Conservation (phyloP, 2,797 vertebrate species). For the Rhabdomys pumilio region DNA sequence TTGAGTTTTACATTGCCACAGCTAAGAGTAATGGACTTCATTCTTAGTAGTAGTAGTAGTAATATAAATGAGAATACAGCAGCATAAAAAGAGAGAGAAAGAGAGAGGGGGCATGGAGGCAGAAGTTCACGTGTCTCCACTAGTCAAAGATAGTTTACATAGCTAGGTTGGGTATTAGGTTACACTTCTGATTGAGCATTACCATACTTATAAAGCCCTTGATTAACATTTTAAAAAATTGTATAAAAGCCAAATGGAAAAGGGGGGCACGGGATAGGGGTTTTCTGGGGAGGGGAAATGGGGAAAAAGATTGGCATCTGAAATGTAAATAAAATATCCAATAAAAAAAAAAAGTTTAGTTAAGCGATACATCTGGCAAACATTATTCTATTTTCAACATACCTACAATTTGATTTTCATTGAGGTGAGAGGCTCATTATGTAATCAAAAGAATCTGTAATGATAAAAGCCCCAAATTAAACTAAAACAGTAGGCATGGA, state of each 20-base stretch:
- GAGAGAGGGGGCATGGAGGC: too few species aligned
- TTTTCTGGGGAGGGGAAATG: too few species aligned
- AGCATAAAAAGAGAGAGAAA: background rate
- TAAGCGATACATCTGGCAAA: background rate
- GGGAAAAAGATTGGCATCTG: too few species aligned
- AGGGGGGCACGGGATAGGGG: too few species aligned
- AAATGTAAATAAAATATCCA: too few species aligned
- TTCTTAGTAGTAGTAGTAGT: background rate
- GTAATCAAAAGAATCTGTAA: background rate
- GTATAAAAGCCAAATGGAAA: too few species aligned
- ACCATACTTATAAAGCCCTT: too few species aligned
- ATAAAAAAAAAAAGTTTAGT: background rate
- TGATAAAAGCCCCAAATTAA: background rate
- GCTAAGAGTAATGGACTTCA: background rate
- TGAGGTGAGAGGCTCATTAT: background rate
- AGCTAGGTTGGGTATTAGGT: too few species aligned
- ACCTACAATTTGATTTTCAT: background rate
- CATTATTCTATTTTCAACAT: background rate
- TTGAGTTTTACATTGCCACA: background rate
- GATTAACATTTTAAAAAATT: too few species aligned
- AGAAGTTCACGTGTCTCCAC: too few species aligned
- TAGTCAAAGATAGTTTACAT: too few species aligned
- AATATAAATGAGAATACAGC: background rate
- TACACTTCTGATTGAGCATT: too few species aligned
- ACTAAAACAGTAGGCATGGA: background rate